A percentile compares a stretch with the other conserved stretches of the same genome.
These are phyloP conservation scores for Clarias magur DNA, from an alignment of 2,113 vertebrate genomes.

Conservation along the genomic window DNA sequence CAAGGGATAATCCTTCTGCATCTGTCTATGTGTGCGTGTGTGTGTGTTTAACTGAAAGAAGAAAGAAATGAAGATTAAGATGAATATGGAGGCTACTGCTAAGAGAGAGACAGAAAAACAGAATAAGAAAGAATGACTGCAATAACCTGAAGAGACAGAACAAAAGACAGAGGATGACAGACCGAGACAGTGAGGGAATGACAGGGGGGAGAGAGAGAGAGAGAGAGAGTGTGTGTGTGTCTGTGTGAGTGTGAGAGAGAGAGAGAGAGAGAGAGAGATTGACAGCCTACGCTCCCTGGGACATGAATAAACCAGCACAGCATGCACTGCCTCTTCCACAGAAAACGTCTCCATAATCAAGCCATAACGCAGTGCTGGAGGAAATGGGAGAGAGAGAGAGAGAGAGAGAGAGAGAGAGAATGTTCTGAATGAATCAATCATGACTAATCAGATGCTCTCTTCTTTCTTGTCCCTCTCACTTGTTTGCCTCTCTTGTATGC, in stretches of 20 bases:
- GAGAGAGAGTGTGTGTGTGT: slow-evolving; percentile 20
- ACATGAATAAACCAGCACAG: slow-evolving; percentile 54
- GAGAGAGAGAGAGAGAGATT: slow-evolving; percentile 49
- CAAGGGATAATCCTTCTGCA: slow-evolving; percentile 25
- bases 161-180: slow-evolving; percentile 47
- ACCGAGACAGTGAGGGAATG: slow-evolving; percentile 53
- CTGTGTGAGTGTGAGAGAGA: slow-evolving; percentile 50
- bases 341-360: slow-evolving; percentile 51
- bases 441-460: slow-evolving; percentile 69
- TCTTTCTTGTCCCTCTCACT: slow-evolving; percentile 59
- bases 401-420: slow-evolving; percentile 55
- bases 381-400: slow-evolving; percentile 47
- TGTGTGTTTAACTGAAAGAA: slow-evolving; percentile 13
- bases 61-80: slow-evolving; percentile 55
- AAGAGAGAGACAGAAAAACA: slow-evolving; percentile 32
- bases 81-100: slow-evolving; percentile 51
- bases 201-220: slow-evolving; percentile 45
- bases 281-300: slow-evolving; percentile 53
- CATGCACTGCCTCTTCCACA: slow-evolving; percentile 40
- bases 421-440: slow-evolving; percentile 76
- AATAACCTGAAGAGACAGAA: slow-evolving; percentile 51
- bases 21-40: slow-evolving; percentile 15
- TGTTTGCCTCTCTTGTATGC: slow-evolving; percentile 25
- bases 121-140: slow-evolving; percentile 46
- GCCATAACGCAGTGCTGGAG: slow-evolving; percentile 44